These are phyloP conservation scores for Nephila pilipes DNA, from an alignment of 1,140 invertebrate genomes.

Conservation along the genomic window DNA sequence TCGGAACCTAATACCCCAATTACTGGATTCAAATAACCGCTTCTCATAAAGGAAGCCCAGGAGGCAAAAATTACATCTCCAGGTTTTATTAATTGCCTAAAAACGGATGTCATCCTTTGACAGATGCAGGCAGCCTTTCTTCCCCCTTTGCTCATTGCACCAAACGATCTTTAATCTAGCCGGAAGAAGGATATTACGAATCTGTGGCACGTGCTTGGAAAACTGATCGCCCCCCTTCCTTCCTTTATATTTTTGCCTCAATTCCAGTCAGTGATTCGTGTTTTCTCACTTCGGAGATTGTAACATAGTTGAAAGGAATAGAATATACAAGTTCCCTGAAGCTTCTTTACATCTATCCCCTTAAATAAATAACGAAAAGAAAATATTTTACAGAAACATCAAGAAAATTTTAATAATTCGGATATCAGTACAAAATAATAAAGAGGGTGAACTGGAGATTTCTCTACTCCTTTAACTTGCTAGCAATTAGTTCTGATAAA, in stretches of 20 bases:
- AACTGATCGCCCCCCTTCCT: background rate
- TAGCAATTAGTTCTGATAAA: too few relatives aligned
- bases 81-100: slow-evolving; percentile 38
- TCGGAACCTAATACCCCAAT: background rate
- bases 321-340: too few relatives aligned
- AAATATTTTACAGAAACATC: too few relatives aligned
- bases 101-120: slow-evolving; percentile 64
- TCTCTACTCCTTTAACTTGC: too few relatives aligned
- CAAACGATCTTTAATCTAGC: slow-evolving; percentile 65
- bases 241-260: background rate
- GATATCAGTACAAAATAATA: too few relatives aligned
- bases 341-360: too few relatives aligned
- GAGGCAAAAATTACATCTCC: background rate
- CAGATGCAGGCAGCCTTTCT: slow-evolving; percentile 5
- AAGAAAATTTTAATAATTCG: too few relatives aligned
- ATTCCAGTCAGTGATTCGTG: background rate
- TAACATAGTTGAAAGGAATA: too few relatives aligned
- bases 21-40: slow-evolving; percentile 5
- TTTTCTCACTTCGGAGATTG: too few relatives aligned
- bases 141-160: slow-evolving; percentile 1
- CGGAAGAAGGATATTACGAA: slow-evolving; percentile 62
- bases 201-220: slow-evolving; percentile 58
- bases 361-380: too few relatives aligned
- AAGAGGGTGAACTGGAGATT: too few relatives aligned
- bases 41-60: background rate